Conservation (phyloP, 2,888 invertebrate genomes). For the Drosophila birchii region DNA sequence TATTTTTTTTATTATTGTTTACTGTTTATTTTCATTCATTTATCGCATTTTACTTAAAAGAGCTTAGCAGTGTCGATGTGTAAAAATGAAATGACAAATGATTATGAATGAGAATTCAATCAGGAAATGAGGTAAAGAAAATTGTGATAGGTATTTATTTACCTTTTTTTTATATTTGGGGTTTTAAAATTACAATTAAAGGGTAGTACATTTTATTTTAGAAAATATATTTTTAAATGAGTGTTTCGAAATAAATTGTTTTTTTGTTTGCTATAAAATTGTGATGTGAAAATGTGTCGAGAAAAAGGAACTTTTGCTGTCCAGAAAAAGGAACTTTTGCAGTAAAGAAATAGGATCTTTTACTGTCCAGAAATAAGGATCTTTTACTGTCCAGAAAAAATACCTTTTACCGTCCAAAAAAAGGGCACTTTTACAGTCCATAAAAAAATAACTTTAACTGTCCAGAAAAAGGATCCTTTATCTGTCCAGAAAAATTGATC, state of each 20-base stretch:
- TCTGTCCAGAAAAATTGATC: too few relatives aligned
- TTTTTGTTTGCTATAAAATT: background rate
- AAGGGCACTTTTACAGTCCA: too few relatives aligned
- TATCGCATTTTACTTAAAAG: constrained; percentile 7
- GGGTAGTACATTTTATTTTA: background rate
- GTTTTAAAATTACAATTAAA: background rate
- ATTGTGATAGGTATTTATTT: background rate
- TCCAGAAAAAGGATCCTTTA: too few relatives aligned
- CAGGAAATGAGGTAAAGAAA: background rate
- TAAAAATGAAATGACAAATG: too few relatives aligned
- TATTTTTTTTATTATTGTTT: constrained; percentile 11
- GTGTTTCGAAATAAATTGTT: background rate
- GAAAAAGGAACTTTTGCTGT: too few relatives aligned
- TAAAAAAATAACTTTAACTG: too few relatives aligned
- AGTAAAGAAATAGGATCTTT: too few relatives aligned
- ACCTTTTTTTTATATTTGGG: background rate
- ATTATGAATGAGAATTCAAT: constrained; percentile 3
- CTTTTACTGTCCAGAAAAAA: too few relatives aligned
- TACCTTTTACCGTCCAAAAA: too few relatives aligned
- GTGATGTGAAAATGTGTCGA: background rate
- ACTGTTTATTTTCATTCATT: constrained; percentile 25
- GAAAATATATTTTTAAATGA: background rate
- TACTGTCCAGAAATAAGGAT: too few relatives aligned
- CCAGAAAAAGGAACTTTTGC: too few relatives aligned
- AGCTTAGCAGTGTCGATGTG: background rate